These are phyloP conservation scores for Furnarius figulus DNA, from an alignment of 2,113 vertebrate genomes.

Conservation along the genomic window DNA sequence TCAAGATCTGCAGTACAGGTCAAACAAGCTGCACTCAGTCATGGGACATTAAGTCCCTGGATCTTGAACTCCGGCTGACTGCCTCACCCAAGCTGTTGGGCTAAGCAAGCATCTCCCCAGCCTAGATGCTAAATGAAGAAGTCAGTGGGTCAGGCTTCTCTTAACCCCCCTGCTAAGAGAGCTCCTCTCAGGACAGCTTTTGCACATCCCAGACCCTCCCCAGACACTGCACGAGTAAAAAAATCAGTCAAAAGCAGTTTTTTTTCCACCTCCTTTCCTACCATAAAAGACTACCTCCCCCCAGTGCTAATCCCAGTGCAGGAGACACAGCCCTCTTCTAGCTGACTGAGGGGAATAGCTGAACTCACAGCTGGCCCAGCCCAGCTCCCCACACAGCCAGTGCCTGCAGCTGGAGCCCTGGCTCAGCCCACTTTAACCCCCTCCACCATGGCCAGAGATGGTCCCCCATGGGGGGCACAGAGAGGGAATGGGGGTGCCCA, in stretches of 20 bases:
- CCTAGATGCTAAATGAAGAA: not conserved
- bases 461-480: not conserved
- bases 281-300: not conserved
- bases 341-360: conserved; percentile 1
- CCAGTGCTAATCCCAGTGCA: not conserved
- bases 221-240: not conserved
- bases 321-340: conserved; percentile 9
- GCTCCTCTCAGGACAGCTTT: conserved; percentile 8
- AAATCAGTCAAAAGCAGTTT: not conserved
- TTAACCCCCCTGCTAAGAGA: conserved; percentile 25
- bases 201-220: conserved; percentile 13
- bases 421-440: not conserved
- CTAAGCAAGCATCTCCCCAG: conserved; percentile 27
- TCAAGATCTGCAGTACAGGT: conserved; percentile 15
- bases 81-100: conserved; percentile 44
- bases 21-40: conserved; percentile 47
- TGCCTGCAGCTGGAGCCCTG: not conserved
- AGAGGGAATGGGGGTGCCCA: fast-evolving
- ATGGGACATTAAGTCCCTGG: conserved; percentile 53
- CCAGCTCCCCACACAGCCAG: not conserved
- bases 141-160: conserved; percentile 3
- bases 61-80: conserved; percentile 61
- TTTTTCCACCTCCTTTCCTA: not conserved
- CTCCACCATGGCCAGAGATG: not conserved
- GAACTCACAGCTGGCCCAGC: conserved; percentile 16